Evolutionary conservation across 2,113 vertebrate species (phyloP).

Genomic region (Sinocyclocheilus grahami): DNA sequence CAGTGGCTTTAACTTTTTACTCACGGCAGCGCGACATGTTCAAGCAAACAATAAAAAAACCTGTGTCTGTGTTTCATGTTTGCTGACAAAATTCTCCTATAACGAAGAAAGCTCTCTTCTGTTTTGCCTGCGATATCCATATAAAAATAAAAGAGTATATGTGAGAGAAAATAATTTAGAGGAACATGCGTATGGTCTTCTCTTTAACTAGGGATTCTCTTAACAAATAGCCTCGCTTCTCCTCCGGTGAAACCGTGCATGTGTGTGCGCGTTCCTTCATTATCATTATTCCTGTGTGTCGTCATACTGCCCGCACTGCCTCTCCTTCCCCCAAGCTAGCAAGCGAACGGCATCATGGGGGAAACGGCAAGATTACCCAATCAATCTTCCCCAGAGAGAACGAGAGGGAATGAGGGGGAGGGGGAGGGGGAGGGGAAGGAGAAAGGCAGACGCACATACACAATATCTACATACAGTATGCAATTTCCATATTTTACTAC

Average conservation of each 20-base stretch:
- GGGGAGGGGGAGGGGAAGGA: conserved; percentile 40
- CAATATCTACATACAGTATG: background rate
- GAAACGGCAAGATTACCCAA: conserved; percentile 75
- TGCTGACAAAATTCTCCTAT: conserved; percentile 17
- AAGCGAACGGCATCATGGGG: conserved; percentile 67
- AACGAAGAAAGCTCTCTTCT: background rate
- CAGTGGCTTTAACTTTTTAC: conserved; percentile 36
- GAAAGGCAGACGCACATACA: conserved; percentile 45
- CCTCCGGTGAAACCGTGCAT: conserved; percentile 34
- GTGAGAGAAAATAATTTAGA: background rate
- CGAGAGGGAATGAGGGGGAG: conserved; percentile 40
- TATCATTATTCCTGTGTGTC: conserved; percentile 61
- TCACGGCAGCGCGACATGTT: background rate
- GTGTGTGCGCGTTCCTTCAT: conserved; percentile 49
- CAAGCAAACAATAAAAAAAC: background rate
- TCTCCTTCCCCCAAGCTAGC: conserved; percentile 60
- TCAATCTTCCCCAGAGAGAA: conserved; percentile 70
- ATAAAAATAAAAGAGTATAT: background rate
- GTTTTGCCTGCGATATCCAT: background rate
- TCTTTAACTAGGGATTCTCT: background rate
- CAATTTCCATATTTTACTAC: conserved; percentile 11
- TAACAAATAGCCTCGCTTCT: background rate
- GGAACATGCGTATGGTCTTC: background rate
- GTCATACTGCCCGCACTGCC: conserved; percentile 58
- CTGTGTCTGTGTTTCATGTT: background rate